Base-by-base conservation (phyloP, 2,888 invertebrate genomes). In the Drosophila eohydei region DNA sequence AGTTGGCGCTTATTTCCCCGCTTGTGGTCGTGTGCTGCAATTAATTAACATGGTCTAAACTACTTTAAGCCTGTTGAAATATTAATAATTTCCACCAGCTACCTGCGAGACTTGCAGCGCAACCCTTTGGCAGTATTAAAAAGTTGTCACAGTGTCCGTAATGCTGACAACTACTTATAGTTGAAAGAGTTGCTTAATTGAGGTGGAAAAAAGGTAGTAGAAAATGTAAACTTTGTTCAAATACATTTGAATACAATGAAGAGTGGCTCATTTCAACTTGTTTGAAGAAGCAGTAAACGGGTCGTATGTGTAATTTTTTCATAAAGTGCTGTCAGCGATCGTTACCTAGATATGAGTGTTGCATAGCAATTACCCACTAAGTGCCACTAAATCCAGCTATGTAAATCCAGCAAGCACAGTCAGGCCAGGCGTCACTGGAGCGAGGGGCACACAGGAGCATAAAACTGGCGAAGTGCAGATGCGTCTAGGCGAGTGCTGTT, bases 71-170 rank as follows among this genome's bases (percentile, higher is more conserved):
- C 50, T 54, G 28, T 72, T 62, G 34, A 64, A 30, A 57, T 59
- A 56, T 43, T 57, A 58, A 54, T 58, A 36, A 16, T 52, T 63
- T 66, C 46, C 16, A 16, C 3, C 32, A 40, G 32, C 34, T 48
- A 16, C 32, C 9, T 32, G 16, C 16, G n/a, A 48, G 30, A 50
- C 43, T 52, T 43, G 36, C 16, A 5, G 21, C 11, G 11, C 40
- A 61, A 46, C 14, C 12, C 78, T 74, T 78, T 78, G 67, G 50
- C 61, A 60, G 68, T 57, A 78, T 78, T 78, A 78, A 78, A 78
- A 66, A 54, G 43, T 61, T 60, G 34, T 51, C 51, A 55, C 48
- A 69, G 46, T 56, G 43, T 44, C 48, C 63, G 38, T 16, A 8
- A 21, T 11, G 38, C 28, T 28, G 32, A 32, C 61, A 41, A 51